phyloP scores from a whole-genome alignment of 92 coral and sea anemone species.

The Porites lobata region DNA sequence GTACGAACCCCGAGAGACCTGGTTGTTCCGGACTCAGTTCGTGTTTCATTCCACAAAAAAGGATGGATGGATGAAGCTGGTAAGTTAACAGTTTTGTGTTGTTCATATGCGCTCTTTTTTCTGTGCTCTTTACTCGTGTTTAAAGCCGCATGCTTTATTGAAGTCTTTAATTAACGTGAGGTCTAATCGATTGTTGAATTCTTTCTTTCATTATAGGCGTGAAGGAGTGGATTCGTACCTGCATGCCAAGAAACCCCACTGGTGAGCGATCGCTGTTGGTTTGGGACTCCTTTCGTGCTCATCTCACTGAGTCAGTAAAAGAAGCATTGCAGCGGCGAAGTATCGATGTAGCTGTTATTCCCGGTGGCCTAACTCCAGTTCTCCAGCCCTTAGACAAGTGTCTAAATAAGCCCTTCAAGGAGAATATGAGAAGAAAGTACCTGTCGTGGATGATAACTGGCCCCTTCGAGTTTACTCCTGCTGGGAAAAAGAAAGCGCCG shows the following conservation, averaged over 20 bases:
- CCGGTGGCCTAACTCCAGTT: conserved; percentile 40
- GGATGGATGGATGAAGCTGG: too few relatives aligned
- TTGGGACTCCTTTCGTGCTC: conserved; percentile 40
- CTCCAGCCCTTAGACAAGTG: conserved; percentile 37
- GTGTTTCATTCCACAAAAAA: too few relatives aligned
- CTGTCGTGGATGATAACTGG: conserved; percentile 32
- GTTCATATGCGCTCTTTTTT: too few relatives aligned
- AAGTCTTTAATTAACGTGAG: too few relatives aligned
- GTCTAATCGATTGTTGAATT: too few relatives aligned
- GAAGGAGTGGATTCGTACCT: conserved; percentile 35
- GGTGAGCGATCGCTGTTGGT: conserved; percentile 29
- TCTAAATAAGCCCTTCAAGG: conserved; percentile 43
- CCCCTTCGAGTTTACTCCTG: background rate
- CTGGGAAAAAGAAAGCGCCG: conserved; percentile 36
- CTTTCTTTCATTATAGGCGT: background rate
- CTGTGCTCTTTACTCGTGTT: too few relatives aligned
- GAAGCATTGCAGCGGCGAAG: background rate
- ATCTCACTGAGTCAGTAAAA: conserved; percentile 16
- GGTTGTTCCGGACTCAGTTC: too few relatives aligned
- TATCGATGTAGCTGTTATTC: conserved; percentile 43
- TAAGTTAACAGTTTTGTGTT: too few relatives aligned
- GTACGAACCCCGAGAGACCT: too few relatives aligned
- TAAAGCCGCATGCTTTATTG: too few relatives aligned
- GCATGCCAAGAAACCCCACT: conserved; percentile 22
- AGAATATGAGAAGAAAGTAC: conserved; percentile 21